Evolutionary conservation across 2,113 vertebrate genomes (phyloP).

Genomic region (cattle (Bos taurus)): DNA sequence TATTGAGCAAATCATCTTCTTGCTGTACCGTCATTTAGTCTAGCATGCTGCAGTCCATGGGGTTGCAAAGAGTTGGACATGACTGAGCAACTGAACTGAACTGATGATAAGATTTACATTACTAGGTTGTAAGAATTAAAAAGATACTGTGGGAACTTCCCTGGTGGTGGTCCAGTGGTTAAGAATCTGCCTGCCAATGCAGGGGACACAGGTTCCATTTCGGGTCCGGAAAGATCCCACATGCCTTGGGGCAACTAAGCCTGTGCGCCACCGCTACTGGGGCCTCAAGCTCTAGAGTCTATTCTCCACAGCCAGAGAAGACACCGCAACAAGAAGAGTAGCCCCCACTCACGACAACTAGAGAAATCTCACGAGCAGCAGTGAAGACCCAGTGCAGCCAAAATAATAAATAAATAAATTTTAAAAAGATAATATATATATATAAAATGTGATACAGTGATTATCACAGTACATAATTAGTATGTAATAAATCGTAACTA

Average conservation of each 20-base stretch:
- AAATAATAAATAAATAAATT: background rate
- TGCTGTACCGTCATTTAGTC: background rate
- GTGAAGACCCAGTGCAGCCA: background rate
- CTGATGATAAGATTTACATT: background rate
- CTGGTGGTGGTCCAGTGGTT: background rate
- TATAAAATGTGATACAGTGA: background rate
- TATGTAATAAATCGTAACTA: background rate
- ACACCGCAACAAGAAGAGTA: background rate
- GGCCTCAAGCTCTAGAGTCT: background rate
- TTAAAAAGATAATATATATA: background rate
- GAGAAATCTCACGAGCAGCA: background rate
- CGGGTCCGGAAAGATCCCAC: background rate
- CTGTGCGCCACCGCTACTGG: background rate
- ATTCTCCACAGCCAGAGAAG: background rate
- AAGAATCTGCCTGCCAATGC: background rate
- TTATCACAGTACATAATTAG: background rate
- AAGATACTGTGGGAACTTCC: background rate
- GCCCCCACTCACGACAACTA: background rate
- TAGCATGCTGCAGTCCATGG: background rate
- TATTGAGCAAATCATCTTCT: background rate
- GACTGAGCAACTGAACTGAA: background rate
- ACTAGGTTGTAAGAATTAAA: background rate
- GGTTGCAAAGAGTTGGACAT: background rate
- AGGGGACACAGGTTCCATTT: background rate
- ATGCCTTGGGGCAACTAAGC: background rate